Conservation (phyloP, 2,797 vertebrate species). For the Mionectes olivaceus region DNA sequence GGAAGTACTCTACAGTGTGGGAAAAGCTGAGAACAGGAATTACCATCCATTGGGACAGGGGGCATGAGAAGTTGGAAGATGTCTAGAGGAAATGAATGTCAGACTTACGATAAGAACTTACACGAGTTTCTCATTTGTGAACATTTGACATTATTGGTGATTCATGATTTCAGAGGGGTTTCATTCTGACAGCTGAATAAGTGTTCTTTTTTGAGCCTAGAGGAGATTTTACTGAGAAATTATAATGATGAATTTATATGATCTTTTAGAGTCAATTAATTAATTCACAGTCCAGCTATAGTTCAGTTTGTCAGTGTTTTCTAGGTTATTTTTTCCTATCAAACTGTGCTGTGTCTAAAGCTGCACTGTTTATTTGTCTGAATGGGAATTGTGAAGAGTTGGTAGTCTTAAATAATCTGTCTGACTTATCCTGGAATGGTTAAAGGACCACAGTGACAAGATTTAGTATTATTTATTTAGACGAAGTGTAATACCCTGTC, state of each 20-base stretch:
- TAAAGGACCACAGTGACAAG: neutral
- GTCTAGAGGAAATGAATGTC: neutral
- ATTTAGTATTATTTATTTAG: neutral
- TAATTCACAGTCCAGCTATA: neutral
- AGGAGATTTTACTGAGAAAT: neutral
- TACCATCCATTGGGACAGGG: neutral
- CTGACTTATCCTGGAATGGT: neutral
- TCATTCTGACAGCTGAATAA: neutral
- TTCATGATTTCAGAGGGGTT: neutral
- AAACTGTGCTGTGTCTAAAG: neutral
- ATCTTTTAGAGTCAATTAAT: neutral
- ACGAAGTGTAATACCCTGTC: neutral
- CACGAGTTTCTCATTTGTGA: neutral
- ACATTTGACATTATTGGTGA: neutral
- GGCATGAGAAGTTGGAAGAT: neutral
- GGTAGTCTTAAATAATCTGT: neutral
- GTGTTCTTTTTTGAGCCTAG: neutral
- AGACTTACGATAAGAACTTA: neutral
- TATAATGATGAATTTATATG: neutral
- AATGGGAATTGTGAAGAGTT: neutral
- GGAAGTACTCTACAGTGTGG: neutral
- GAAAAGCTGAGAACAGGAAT: neutral
- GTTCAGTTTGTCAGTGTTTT: neutral
- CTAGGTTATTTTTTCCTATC: neutral
- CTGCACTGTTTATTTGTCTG: neutral